A percentile compares a stretch with the other conserved stretches of the same genome.
phyloP scores from a whole-genome alignment of 2,113 vertebrate species.

The Amblyornis subalaris region DNA sequence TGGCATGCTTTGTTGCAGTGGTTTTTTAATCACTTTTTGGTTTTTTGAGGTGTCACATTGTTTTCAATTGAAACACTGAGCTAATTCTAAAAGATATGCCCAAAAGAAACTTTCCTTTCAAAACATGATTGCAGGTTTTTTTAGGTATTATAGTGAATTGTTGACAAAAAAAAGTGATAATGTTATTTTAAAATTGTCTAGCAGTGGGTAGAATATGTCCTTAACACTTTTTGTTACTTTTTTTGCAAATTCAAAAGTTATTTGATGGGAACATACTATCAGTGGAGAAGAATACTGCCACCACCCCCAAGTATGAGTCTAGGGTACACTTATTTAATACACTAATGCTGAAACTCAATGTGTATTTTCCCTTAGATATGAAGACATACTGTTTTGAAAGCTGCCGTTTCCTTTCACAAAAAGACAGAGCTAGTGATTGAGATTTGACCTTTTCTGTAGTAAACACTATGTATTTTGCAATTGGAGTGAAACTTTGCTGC shows the following conservation, averaged over 20 bases:
- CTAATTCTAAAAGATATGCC: neutral
- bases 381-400: neutral
- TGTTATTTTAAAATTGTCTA: neutral
- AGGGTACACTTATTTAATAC: neutral
- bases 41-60: neutral
- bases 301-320: fast-evolving
- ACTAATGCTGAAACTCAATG: neutral
- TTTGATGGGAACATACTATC: neutral
- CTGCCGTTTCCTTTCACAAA: neutral
- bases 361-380: neutral
- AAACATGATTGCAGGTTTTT: neutral
- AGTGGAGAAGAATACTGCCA: neutral
- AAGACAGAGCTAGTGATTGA: neutral
- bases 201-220: neutral
- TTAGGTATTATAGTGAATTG: neutral
- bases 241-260: neutral
- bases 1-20: neutral
- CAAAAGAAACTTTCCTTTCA: neutral
- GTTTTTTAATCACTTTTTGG: neutral
- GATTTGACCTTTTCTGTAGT: neutral
- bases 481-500: neutral
- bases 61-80: neutral
- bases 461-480: neutral
- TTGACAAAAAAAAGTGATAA: neutral
- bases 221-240: neutral